phyloP scores from a whole-genome alignment of 2,888 invertebrate species.

The Ormyrus labotus region DNA sequence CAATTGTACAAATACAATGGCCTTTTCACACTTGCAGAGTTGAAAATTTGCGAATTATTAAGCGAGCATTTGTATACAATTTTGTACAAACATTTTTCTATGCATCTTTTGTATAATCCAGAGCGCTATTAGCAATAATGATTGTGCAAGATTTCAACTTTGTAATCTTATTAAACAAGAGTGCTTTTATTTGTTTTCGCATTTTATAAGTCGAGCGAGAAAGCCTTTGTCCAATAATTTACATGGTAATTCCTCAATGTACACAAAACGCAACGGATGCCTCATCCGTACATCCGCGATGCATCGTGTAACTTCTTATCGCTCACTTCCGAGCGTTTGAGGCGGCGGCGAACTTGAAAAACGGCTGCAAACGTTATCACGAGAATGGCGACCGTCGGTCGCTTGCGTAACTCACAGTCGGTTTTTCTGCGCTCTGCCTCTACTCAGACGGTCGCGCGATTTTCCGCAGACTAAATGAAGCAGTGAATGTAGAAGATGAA shows the following conservation, averaged over 20 bases:
- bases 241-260: conserved; percentile 33
- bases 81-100: conserved; percentile 27
- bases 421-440: conserved; percentile 16
- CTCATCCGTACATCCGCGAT: conserved; percentile 30
- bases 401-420: conserved; percentile 20
- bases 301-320: conserved; percentile 23
- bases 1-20: conserved; percentile 21
- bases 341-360: conserved; percentile 41
- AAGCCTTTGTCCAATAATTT: conserved; percentile 46
- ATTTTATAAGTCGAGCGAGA: conserved; percentile 6
- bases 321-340: conserved; percentile 21
- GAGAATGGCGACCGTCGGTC: conserved; percentile 17
- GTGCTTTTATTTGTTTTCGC: conserved; percentile 42
- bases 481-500: conserved; percentile 12
- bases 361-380: conserved; percentile 35
- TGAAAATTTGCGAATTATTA: conserved; percentile 30
- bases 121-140: conserved; percentile 9
- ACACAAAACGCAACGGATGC: conserved; percentile 22
- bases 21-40: conserved; percentile 9
- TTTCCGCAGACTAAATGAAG: background rate
- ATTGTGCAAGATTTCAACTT: conserved; percentile 21
- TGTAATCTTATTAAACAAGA: conserved; percentile 2
- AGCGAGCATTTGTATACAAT: conserved; percentile 24
- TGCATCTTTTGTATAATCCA: conserved; percentile 27
- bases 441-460: background rate